Evolutionary conservation across 1,140 invertebrate genomes (phyloP), one percentile per base, ranked within the genome.

Genomic region (Apis dorsata): DNA sequence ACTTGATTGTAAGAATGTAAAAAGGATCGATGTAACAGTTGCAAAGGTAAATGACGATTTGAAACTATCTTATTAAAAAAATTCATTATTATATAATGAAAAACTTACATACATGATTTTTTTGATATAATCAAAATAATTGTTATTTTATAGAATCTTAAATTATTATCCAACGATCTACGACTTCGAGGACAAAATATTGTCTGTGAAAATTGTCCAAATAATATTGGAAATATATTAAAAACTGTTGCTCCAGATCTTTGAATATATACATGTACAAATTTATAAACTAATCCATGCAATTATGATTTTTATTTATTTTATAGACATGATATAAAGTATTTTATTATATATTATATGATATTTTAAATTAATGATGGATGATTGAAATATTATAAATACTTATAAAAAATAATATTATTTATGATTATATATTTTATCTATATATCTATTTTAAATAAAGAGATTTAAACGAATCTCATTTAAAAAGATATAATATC

Each of bases 1-100:
- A 53, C 91, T 96, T n/a, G 94, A 96, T 86, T 95, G 94, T 81
- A 90, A 91, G 55, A 93, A 95, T 84, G 91, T 96, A 24, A 93
- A 94, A 62, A 92, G 91, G 72, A 93, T 94, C 44, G 95, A 96
- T 87, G 95, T 94, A 87, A 96, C 95, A 0, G 94, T 95, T 28
- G 94, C 94, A 34, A 94, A 95, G 91, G 95, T 95, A 93, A 89
- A 73, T 57, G 24, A 15, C n/a, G 3, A 9, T 68, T 28, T 60
- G 12, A 59, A 44, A 44, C 11, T 4, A 3, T 44, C 1, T 66
- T 11, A 10, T 44, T 66, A 1, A 19, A 19, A 9, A 28, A 44
- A 34, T 60, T 11, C n/a, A n/a, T n/a, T 62, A n/a, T 10, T 19
- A n/a, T 21, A 21, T n/a, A 62, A 9, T 21, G 3, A 24, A 49